A percentile compares a stretch with the other conserved stretches of the same genome.
Evolutionary conservation across 2,797 vertebrate genomes (phyloP).

Genomic region (Chelon auratus): DNA sequence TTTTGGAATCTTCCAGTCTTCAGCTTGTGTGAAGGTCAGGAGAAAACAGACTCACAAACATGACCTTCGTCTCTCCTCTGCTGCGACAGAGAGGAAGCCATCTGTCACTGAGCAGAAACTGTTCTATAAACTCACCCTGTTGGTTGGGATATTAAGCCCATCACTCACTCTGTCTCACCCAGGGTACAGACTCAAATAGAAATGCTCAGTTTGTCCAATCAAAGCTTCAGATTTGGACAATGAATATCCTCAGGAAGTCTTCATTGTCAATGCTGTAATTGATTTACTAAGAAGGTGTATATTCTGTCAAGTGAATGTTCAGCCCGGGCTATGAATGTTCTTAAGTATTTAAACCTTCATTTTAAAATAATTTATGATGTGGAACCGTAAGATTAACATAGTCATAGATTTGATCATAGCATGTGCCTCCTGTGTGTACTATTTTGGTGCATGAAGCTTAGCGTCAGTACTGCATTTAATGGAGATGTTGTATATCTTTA

Average conservation of each 20-base stretch:
- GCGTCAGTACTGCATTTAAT: background rate
- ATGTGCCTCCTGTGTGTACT: too few relatives aligned
- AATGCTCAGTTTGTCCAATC: slow-evolving; percentile 22
- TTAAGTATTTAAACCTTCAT: background rate
- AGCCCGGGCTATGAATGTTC: background rate
- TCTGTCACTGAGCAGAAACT: slow-evolving; percentile 56
- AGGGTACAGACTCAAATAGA: slow-evolving; percentile 11
- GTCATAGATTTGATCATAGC: background rate
- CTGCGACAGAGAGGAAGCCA: slow-evolving; percentile 58
- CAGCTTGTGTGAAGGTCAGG: slow-evolving; percentile 41
- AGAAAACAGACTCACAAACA: slow-evolving; percentile 42
- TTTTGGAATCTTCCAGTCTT: slow-evolving; percentile 42
- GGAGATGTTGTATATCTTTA: background rate
- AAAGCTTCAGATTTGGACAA: slow-evolving; percentile 35
- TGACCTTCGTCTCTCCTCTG: slow-evolving; percentile 70
- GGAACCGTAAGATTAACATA: background rate
- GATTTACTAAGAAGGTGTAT: slow-evolving; percentile 14
- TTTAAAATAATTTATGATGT: too few relatives aligned
- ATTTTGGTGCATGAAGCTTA: too few relatives aligned
- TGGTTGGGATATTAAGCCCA: slow-evolving; percentile 28
- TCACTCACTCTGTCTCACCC: slow-evolving; percentile 47
- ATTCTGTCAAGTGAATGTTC: slow-evolving; percentile 1
- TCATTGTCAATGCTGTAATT: slow-evolving; percentile 17
- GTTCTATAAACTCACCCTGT: slow-evolving; percentile 54
- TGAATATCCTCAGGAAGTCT: slow-evolving; percentile 27